Percentiles rank a stretch among this genome's conserved stretches.
Evolutionary conservation across 1,140 invertebrate species (phyloP).

Genomic region (Leptonema lineaticorne): DNA sequence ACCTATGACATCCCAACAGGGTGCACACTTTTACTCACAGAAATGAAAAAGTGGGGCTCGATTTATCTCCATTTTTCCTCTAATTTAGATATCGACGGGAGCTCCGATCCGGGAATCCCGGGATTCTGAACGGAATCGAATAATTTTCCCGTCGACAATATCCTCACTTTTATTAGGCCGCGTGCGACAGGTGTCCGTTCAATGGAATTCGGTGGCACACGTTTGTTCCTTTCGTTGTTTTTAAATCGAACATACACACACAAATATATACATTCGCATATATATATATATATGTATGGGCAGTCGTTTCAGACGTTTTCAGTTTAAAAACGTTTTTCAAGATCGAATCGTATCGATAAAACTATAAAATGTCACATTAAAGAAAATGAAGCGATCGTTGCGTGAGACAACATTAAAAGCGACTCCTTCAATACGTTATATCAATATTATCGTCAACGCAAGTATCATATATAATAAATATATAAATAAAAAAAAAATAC

Average conservation of each 20-base stretch:
- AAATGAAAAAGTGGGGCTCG: not conserved
- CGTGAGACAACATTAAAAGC: no score
- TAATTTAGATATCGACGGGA: slow-evolving; percentile 41
- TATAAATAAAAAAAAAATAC: no score
- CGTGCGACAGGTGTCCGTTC: slow-evolving; percentile 35
- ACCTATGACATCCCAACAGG: no score
- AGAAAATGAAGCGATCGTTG: no score
- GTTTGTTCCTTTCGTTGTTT: slow-evolving; percentile 13
- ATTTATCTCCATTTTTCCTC: slow-evolving; percentile 33
- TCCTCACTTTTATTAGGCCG: not conserved
- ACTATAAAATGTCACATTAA: not conserved
- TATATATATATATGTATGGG: not conserved
- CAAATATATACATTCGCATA: no score
- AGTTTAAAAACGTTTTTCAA: not conserved
- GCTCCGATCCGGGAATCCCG: slow-evolving; percentile 35
- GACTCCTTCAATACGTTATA: no score
- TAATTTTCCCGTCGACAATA: slow-evolving; percentile 31
- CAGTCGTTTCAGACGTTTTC: not conserved
- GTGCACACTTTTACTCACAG: no score
- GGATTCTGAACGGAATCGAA: slow-evolving; percentile 35
- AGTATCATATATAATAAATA: no score
- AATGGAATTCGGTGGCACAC: slow-evolving; percentile 34
- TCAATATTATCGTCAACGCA: no score
- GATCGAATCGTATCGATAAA: not conserved
- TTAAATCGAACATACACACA: not conserved